phyloP scores from a whole-genome alignment of 2,888 invertebrate species.

The Octodonta nipae region DNA sequence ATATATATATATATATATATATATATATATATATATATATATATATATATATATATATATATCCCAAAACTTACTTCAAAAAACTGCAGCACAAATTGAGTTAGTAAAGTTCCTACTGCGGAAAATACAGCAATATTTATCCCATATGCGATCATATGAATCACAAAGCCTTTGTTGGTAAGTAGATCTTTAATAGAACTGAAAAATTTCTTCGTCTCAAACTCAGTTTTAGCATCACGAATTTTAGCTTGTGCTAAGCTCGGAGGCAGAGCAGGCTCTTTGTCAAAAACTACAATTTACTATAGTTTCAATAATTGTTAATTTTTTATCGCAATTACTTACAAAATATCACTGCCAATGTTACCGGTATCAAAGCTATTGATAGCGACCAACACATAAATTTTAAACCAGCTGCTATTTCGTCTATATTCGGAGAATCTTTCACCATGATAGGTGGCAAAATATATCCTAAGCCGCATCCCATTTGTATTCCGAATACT shows the following conservation, averaged over 20 bases:
- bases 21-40: no score
- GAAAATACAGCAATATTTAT: constrained; percentile 93
- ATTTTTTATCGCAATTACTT: constrained; percentile 5
- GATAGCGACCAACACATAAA: constrained; percentile 43
- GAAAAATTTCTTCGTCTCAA: constrained; percentile 41
- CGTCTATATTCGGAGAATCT: constrained; percentile 16
- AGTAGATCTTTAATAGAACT: constrained; percentile 58
- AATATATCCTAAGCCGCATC: constrained; percentile 50
- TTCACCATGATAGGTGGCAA: constrained; percentile 27
- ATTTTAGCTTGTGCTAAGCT: constrained; percentile 40
- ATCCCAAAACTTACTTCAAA: constrained; percentile 50
- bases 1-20: no score
- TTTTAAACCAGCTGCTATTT: constrained; percentile 31
- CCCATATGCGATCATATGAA: constrained; percentile 73
- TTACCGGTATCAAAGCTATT: constrained; percentile 35
- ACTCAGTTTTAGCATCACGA: constrained; percentile 37
- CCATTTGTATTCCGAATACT: constrained; percentile 61
- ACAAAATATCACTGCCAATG: constrained; percentile 12
- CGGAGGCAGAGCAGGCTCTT: constrained; percentile 43
- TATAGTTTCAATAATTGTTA: background rate
- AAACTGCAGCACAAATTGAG: constrained; percentile 67
- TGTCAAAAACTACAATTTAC: constrained; percentile 42
- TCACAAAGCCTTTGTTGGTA: constrained; percentile 61
- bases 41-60: background rate
- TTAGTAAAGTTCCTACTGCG: constrained; percentile 84